These are phyloP conservation scores for Petrolisthes manimaculis DNA, from an alignment of 2,888 invertebrate species.

Conservation along the genomic window DNA sequence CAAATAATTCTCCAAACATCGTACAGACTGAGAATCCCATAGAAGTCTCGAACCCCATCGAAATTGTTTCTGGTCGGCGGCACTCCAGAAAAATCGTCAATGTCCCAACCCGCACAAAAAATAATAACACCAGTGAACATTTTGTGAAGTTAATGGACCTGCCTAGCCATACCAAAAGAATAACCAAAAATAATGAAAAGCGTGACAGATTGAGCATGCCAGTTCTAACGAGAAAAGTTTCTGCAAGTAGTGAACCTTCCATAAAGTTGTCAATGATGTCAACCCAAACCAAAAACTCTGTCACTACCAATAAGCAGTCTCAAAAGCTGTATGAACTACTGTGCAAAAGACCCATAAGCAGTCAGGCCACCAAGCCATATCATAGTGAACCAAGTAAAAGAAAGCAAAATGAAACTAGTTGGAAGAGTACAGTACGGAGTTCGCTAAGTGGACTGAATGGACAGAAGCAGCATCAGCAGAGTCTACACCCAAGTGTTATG, in stretches of 20 bases:
- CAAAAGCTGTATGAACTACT: neutral
- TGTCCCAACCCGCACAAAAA: constrained; percentile 9
- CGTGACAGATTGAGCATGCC: no score
- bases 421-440: constrained; percentile 19
- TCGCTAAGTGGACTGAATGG: neutral
- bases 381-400: neutral
- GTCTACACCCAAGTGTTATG: neutral
- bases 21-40: neutral
- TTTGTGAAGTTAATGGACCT: neutral
- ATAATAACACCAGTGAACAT: neutral
- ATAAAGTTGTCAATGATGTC: no score
- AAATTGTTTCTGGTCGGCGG: neutral
- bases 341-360: constrained; percentile 29
- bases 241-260: no score
- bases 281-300: no score
- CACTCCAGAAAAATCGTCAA: neutral
- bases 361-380: constrained; percentile 27
- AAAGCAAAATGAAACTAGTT: neutral
- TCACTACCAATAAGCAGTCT: neutral
- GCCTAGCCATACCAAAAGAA: neutral
- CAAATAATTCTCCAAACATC: no score
- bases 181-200: no score
- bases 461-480: neutral
- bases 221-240: no score
- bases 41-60: neutral